Evolutionary conservation across 2,797 vertebrate species (phyloP).

Genomic region (Eurystomus glaucurus): DNA sequence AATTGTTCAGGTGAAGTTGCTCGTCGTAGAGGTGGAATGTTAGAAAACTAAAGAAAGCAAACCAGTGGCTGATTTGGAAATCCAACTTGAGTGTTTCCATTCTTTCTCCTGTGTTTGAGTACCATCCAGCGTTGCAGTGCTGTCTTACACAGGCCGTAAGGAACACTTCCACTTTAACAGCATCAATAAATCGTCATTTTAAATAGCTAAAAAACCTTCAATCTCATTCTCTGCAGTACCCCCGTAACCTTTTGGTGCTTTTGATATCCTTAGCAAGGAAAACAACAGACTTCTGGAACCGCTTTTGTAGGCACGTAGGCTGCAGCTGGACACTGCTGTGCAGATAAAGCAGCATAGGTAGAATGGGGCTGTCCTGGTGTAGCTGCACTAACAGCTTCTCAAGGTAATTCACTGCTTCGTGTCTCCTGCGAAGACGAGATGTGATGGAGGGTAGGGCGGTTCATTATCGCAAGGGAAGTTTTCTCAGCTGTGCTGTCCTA

Average conservation of each 20-base stretch:
- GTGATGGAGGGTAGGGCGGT: not conserved
- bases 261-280: not conserved
- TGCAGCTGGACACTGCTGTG: not conserved
- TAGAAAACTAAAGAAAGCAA: not conserved
- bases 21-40: not conserved
- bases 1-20: not conserved
- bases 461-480: not conserved
- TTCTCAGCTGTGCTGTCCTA: not conserved
- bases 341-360: not conserved
- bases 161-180: not conserved
- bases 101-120: not conserved
- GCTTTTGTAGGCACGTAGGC: not conserved
- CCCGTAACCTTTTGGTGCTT: not conserved
- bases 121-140: not conserved
- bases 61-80: not conserved
- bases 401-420: not conserved
- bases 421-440: not conserved
- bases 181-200: not conserved
- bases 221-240: not conserved
- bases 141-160: not conserved
- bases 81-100: not conserved
- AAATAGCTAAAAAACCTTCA: not conserved
- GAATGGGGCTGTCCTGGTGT: not conserved
- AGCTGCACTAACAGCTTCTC: not conserved
- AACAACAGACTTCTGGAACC: not conserved